phyloP scores from a whole-genome alignment of 2,888 invertebrate genomes.

The Bellardia bayeri region DNA sequence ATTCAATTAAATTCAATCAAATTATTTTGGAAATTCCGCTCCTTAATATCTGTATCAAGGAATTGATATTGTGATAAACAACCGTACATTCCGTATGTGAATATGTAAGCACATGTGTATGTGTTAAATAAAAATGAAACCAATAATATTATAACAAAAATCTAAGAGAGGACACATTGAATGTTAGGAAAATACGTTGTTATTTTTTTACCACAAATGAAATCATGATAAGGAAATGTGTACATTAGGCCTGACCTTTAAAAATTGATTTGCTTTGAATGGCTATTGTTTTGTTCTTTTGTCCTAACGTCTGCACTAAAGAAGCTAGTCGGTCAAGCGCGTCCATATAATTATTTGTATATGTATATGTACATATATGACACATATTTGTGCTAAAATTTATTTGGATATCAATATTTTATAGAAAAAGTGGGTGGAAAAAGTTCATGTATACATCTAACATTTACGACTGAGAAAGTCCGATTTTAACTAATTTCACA shows the following conservation, averaged over 20 bases:
- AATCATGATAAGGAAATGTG: constrained; percentile 30
- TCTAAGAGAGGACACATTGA: neutral
- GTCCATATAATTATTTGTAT: no score
- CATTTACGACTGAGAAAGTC: no score
- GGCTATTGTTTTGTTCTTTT: no score
- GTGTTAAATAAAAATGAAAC: neutral
- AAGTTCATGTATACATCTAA: neutral
- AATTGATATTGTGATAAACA: neutral
- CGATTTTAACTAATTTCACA: no score
- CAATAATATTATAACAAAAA: neutral
- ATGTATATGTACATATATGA: no score
- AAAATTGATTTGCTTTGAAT: no score
- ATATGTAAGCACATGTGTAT: neutral
- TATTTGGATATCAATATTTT: no score
- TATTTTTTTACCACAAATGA: constrained; percentile 30
- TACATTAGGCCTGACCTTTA: no score
- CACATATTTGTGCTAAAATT: no score
- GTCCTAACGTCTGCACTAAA: no score
- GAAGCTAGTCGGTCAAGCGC: no score
- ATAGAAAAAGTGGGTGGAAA: no score
- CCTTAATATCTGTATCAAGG: neutral
- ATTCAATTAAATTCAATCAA: constrained; percentile 30
- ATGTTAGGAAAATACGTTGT: constrained; percentile 10
- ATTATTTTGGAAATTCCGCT: constrained; percentile 4
- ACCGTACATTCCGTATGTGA: neutral